These are phyloP conservation scores for Zaprionus tsacasi DNA, from an alignment of 1,140 invertebrate genomes.

Conservation along the genomic window DNA sequence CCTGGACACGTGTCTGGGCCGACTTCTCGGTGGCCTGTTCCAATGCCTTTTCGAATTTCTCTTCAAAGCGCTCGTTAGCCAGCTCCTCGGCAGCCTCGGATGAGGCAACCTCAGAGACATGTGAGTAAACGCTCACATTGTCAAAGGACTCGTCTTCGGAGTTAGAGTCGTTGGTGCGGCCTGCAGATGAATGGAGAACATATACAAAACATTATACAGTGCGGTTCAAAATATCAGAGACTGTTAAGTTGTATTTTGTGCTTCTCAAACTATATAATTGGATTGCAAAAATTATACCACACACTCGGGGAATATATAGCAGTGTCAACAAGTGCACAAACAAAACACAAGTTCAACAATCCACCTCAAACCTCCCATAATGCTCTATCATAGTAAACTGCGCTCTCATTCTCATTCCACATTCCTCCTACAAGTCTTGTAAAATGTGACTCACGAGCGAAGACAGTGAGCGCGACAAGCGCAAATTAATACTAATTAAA, in stretches of 20 bases:
- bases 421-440: not conserved
- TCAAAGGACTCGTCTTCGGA: slow-evolving; percentile 90
- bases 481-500: slow-evolving; percentile 25
- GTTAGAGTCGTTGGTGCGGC: slow-evolving; percentile 79
- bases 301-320: not conserved
- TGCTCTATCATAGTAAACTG: slow-evolving; percentile 11
- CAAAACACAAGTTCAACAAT: not conserved
- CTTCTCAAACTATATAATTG: no score
- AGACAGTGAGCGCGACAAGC: slow-evolving; percentile 1
- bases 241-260: not conserved
- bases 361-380: not conserved
- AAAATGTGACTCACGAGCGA: slow-evolving; percentile 29
- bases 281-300: no score
- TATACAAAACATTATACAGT: slow-evolving; percentile 9
- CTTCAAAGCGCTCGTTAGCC: slow-evolving; percentile 91
- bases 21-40: slow-evolving; percentile 94
- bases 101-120: slow-evolving; percentile 87
- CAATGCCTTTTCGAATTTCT: slow-evolving; percentile 93
- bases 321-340: not conserved
- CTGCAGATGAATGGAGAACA: slow-evolving; percentile 34
- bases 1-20: slow-evolving; percentile 90
- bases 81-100: slow-evolving; percentile 86
- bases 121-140: slow-evolving; percentile 89
- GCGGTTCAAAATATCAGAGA: not conserved
- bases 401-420: not conserved